A percentile compares a stretch with the other conserved stretches of the same genome.
phyloP scores from a whole-genome alignment of 2,888 invertebrate genomes.

The Pheosia tremula region DNA sequence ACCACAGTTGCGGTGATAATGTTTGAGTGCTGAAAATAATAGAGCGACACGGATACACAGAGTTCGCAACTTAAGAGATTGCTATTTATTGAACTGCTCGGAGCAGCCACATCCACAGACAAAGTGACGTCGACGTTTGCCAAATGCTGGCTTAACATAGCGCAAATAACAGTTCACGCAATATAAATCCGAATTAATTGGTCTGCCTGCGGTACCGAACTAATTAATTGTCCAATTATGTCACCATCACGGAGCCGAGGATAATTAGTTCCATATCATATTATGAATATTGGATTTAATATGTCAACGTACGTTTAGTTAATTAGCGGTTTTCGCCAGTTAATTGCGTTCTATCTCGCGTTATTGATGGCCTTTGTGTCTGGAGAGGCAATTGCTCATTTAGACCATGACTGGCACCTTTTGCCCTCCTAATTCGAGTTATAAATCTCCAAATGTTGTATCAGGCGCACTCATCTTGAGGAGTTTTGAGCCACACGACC shows the following conservation, averaged over 20 bases:
- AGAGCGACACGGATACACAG: too few relatives aligned
- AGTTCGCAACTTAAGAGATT: too few relatives aligned
- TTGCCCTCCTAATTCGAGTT: not conserved
- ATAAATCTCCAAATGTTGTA: too few relatives aligned
- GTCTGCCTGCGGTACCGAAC: slow-evolving; percentile 15
- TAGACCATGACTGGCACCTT: not conserved
- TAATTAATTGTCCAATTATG: slow-evolving; percentile 29
- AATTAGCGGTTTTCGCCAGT: not conserved
- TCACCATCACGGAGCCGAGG: slow-evolving; percentile 5
- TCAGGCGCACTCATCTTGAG: too few relatives aligned
- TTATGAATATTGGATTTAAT: slow-evolving; percentile 1
- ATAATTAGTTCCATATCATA: slow-evolving; percentile 12
- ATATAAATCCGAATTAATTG: slow-evolving; percentile 23
- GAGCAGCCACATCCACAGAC: too few relatives aligned
- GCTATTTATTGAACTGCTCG: too few relatives aligned
- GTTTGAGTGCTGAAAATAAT: too few relatives aligned
- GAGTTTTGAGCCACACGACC: too few relatives aligned
- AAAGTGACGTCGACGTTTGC: too few relatives aligned
- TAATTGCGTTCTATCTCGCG: not conserved
- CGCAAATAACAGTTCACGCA: slow-evolving; percentile 19
- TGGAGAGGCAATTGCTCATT: not conserved
- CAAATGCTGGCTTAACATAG: slow-evolving; percentile 9
- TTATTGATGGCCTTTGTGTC: too few relatives aligned
- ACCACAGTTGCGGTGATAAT: too few relatives aligned
- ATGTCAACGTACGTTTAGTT: not conserved